Base-by-base conservation (phyloP, 1,140 invertebrate genomes). In the Zaprionus inermis region DNA sequence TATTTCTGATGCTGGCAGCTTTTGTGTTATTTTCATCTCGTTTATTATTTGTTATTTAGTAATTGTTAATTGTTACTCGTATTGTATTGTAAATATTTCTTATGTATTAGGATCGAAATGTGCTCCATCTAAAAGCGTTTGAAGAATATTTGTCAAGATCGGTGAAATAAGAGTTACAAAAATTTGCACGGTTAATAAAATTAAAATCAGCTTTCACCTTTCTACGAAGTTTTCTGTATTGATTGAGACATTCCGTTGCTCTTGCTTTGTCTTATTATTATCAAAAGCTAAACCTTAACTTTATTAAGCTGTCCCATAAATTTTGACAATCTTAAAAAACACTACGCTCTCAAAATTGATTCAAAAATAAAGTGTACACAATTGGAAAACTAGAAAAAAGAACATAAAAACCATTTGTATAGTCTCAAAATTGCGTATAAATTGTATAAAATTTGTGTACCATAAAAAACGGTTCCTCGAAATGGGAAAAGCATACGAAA, bases 1-100 rank as follows among this genome's bases (percentile, higher is more conserved):
- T 86, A 76, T 89, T 61, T 89, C 72, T 78, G 71, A 81, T 89
- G 78, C 78, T 88, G 84, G 84, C 84, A 88, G 84, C 84, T 81
- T 90, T 68, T 78, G 71, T 78, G 81, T 81, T 88, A 81, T 90
- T 59, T 73, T 58, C 51, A 56, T 61, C 55, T 68, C 65, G 65
- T 22, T n/a, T 79, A 75, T 79, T 82, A 68, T 78, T 84, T 74
- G 22, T 64, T 74, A 60, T 69, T 41, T 65, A 46, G 32, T 88
- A 68, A 69, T 84, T 74, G 20, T 22, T 49, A 49, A 18, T 49
- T 22, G 16, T 49, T 49, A 22, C 18, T 3, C 20, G 18, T 67
- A 64, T 57, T 69, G 24, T 56, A 56, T 18, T 65, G 36, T 56
- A 65, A 65, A 56, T 44, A 32, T 61, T 44, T 51, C 71, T 72